Percentiles rank a stretch among this genome's conserved stretches.
These are phyloP conservation scores for Erethizon dorsatum DNA, from an alignment of 2,797 vertebrate species.

Conservation along the genomic window DNA sequence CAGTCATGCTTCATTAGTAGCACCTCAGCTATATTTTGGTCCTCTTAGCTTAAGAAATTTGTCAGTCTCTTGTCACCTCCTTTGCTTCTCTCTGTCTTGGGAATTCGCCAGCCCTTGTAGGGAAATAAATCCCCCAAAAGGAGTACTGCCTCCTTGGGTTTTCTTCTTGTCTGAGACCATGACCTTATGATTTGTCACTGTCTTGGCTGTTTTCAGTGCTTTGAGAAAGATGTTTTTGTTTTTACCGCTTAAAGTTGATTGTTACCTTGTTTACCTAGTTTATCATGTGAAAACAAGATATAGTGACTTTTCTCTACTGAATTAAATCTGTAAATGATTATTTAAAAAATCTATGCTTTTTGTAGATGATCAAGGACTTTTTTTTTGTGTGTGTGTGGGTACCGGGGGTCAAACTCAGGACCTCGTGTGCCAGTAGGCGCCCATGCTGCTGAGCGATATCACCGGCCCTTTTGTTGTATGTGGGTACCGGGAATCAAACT, in stretches of 20 bases:
- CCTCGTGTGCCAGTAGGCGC: too few species aligned
- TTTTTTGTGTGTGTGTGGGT: too few species aligned
- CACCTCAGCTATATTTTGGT: neutral
- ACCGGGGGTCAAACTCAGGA: too few species aligned
- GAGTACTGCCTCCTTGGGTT: neutral
- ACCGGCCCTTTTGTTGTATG: too few species aligned
- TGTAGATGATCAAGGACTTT: constrained; percentile 33
- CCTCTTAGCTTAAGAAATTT: neutral
- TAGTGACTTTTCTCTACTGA: constrained; percentile 1
- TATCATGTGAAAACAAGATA: constrained; percentile 41
- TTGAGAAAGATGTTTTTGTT: constrained; percentile 7
- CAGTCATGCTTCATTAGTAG: neutral
- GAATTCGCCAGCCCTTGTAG: neutral
- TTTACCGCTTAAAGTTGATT: constrained; percentile 14
- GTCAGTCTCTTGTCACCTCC: constrained; percentile 4
- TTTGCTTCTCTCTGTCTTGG: neutral
- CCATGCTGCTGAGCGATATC: too few species aligned
- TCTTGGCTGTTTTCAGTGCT: constrained; percentile 40
- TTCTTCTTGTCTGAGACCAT: neutral
- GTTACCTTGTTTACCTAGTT: constrained; percentile 48
- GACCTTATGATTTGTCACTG: neutral
- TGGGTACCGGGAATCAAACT: too few species aligned
- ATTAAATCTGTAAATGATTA: constrained; percentile 25
- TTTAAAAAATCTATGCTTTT: constrained; percentile 18
- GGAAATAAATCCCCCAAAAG: neutral